Conservation (phyloP, 2,113 vertebrate genomes). For the Tauraco erythrolophus region DNA sequence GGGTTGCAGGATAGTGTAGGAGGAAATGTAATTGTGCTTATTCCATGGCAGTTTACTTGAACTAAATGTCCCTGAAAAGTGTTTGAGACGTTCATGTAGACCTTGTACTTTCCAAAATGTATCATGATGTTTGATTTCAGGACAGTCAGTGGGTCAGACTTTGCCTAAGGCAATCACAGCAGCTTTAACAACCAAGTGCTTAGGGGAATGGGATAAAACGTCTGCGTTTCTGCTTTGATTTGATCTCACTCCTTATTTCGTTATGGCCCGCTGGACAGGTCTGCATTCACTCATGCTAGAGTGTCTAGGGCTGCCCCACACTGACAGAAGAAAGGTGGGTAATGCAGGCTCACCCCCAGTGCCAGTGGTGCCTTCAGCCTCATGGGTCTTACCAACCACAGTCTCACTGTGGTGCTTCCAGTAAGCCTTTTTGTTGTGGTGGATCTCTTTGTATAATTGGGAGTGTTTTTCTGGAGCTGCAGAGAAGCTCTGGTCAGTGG, state of each 20-base stretch:
- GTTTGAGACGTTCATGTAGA: accelerated
- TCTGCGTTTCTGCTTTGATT: constrained; percentile 17
- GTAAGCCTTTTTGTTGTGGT: neutral
- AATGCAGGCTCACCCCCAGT: neutral
- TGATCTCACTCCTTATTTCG: neutral
- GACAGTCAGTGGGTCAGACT: neutral
- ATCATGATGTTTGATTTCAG: neutral
- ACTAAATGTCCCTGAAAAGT: neutral
- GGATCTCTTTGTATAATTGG: neutral
- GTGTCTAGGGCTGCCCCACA: neutral
- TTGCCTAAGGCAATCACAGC: constrained; percentile 13
- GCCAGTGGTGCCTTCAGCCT: neutral
- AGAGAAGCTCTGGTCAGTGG: neutral
- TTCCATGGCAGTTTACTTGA: neutral
- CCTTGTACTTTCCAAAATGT: neutral
- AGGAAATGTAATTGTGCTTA: constrained; percentile 31
- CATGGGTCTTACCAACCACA: neutral
- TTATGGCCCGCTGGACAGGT: neutral
- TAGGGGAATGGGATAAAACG: neutral
- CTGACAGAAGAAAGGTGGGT: neutral
- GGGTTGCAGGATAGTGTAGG: neutral
- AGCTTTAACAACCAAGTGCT: neutral
- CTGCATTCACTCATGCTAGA: neutral
- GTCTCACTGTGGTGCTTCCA: neutral
- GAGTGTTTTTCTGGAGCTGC: neutral